phyloP scores from a whole-genome alignment of 1,140 invertebrate genomes.

The Yoshiicerus persimilis region DNA sequence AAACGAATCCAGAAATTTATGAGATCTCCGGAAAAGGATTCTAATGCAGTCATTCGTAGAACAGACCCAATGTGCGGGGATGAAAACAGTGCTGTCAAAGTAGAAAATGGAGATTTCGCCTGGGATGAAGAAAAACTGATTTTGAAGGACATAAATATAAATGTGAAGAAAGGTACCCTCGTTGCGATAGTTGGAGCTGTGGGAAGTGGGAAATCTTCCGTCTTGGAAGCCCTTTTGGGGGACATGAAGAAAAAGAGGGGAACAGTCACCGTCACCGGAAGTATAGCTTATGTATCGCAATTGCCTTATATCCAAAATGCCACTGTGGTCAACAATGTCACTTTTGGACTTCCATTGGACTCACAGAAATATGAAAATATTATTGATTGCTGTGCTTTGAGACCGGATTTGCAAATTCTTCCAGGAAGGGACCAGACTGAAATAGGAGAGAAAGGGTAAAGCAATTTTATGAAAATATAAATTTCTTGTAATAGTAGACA shows the following conservation, averaged over 20 bases:
- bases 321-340: conserved; percentile 58
- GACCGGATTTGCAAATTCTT: conserved; percentile 60
- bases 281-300: conserved; percentile 58
- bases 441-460: conserved; percentile 61
- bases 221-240: conserved; percentile 63
- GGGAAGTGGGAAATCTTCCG: conserved; percentile 63
- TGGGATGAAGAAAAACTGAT: conserved; percentile 59
- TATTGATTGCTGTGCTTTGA: conserved; percentile 58
- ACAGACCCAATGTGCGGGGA: conserved; percentile 73
- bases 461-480: too few species aligned
- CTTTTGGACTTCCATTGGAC: conserved; percentile 55
- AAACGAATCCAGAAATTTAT: conserved; percentile 54
- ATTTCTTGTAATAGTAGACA: too few species aligned
- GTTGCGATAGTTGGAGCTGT: conserved; percentile 62
- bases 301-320: conserved; percentile 62
- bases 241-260: conserved; percentile 58
- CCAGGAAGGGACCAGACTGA: conserved; percentile 66
- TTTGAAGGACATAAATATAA: conserved; percentile 52
- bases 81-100: conserved; percentile 59
- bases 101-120: conserved; percentile 74
- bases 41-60: conserved; percentile 58
- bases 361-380: conserved; percentile 57
- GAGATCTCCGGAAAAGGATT: conserved; percentile 51
- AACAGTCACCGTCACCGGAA: conserved; percentile 61
- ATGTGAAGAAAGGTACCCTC: conserved; percentile 53